Base-by-base conservation (phyloP, 2,888 invertebrate genomes). In the Brenthis hecate region DNA sequence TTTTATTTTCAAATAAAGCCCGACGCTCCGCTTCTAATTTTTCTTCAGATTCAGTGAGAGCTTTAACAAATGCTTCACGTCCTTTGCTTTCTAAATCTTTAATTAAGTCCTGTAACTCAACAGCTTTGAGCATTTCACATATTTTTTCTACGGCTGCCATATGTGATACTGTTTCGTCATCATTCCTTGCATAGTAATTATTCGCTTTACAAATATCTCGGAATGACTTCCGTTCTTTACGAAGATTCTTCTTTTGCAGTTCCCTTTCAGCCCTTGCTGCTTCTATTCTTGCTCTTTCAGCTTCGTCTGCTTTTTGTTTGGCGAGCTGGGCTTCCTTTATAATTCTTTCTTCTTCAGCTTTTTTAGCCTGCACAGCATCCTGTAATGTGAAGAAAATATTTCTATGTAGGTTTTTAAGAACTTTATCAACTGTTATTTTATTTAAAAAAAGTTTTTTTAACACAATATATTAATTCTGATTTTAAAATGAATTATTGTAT, bases 141-240 rank as follows among this genome's bases (percentile, higher is more conserved):
- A 99, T 94, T 85, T 96, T 97, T 82, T 99, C 99, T 3, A 98
- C 94, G n/a, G 97, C 97, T 54, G 97, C 96, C 96, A 99, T 97
- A 81, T 98, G 95, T 60, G 94, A 91, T 2, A 99, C 94, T 70
- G 94, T 94, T 84, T 97, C 96, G 32, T 95, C 94, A 16, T 96
- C 95, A 79, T 94, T 94, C 80, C 64, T 92, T 6, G 95, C 90
- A 85, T 96, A 99, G 83, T 98, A 98, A 85, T 97, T 95, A 76
- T 96, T 95, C 6, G 95, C 94, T 92, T 97, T 97, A 80, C 96
- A 96, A 54, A 95, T 85, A 80, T 97, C 97, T 61, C 98, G 88
- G 5, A 98, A 89, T 0, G 94, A 87, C 86, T 98, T 98, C 14
- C 97, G 94, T 85, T 98, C 98, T 81, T 97, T 98, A 76, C 98